phyloP scores from a whole-genome alignment of 2,113 vertebrate genomes.

The Lepus timidus region DNA sequence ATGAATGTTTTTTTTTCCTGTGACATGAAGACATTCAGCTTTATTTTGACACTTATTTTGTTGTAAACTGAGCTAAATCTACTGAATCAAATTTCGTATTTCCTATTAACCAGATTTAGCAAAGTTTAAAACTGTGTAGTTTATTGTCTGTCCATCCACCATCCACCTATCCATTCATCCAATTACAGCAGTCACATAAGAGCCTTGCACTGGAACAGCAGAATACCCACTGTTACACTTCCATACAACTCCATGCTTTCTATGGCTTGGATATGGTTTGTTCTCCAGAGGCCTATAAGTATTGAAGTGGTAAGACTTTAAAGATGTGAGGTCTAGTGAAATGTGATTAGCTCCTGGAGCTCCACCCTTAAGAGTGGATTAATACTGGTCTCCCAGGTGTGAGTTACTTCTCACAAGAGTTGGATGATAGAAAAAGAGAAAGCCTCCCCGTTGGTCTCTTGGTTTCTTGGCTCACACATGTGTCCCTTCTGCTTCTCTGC shows the following conservation, averaged over 20 bases:
- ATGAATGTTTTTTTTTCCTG: not conserved
- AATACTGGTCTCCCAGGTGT: too few relatives aligned
- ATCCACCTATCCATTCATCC: not conserved
- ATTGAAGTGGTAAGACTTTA: too few relatives aligned
- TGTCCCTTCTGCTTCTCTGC: too few relatives aligned
- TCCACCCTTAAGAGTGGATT: too few relatives aligned
- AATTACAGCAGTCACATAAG: not conserved
- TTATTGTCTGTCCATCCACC: not conserved
- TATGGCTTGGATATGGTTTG: too few relatives aligned
- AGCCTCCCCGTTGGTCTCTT: too few relatives aligned
- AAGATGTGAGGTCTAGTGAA: too few relatives aligned
- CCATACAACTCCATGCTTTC: not conserved
- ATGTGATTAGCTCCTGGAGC: too few relatives aligned
- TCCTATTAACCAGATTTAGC: not conserved
- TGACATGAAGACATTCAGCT: not conserved
- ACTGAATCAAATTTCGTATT: not conserved
- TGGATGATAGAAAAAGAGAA: too few relatives aligned
- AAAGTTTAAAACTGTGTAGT: not conserved
- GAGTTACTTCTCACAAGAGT: too few relatives aligned
- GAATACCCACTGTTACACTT: not conserved
- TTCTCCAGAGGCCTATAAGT: too few relatives aligned
- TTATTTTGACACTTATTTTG: not conserved
- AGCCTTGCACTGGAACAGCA: not conserved
- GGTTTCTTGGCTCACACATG: too few relatives aligned
- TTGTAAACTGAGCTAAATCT: not conserved